phyloP scores from a whole-genome alignment of 2,797 vertebrate genomes.

The Protonibea diacanthus region DNA sequence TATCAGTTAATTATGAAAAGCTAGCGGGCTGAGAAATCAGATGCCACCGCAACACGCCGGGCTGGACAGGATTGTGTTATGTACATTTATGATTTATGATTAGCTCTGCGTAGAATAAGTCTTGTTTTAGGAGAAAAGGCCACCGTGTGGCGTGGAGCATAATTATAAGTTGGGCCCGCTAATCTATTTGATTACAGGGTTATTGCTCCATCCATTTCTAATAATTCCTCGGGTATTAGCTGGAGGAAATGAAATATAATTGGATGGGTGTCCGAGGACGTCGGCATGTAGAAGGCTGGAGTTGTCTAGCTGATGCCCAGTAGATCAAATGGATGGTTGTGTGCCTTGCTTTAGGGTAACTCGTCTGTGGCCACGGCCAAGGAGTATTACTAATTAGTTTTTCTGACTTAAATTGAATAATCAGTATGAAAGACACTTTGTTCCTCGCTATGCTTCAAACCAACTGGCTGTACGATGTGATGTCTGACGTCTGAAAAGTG shows the following conservation, averaged over 20 bases:
- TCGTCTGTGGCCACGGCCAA: neutral
- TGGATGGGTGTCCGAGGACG: slow-evolving; percentile 13
- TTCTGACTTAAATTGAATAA: neutral
- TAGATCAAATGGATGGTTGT: neutral
- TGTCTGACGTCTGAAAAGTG: neutral
- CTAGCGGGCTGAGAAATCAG: slow-evolving; percentile 47
- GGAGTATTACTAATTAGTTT: neutral
- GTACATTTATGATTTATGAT: slow-evolving; percentile 43
- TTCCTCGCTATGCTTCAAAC: neutral
- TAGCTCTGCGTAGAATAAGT: neutral
- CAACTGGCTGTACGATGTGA: neutral
- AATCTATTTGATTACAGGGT: slow-evolving; percentile 51
- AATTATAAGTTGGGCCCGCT: slow-evolving; percentile 34
- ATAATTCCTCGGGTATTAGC: slow-evolving; percentile 28
- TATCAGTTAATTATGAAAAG: slow-evolving; percentile 52
- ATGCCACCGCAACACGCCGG: slow-evolving; percentile 2
- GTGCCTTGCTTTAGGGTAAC: slow-evolving; percentile 13
- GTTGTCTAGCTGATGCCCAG: neutral
- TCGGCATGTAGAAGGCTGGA: neutral
- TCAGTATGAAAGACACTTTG: neutral
- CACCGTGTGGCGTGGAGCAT: slow-evolving; percentile 2
- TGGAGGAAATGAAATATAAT: slow-evolving; percentile 33
- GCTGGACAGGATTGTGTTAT: slow-evolving; percentile 26
- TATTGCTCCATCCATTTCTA: slow-evolving; percentile 26
- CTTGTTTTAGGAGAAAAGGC: slow-evolving; percentile 23